phyloP scores from a whole-genome alignment of 2,888 invertebrate genomes.

The Thumatha senex region DNA sequence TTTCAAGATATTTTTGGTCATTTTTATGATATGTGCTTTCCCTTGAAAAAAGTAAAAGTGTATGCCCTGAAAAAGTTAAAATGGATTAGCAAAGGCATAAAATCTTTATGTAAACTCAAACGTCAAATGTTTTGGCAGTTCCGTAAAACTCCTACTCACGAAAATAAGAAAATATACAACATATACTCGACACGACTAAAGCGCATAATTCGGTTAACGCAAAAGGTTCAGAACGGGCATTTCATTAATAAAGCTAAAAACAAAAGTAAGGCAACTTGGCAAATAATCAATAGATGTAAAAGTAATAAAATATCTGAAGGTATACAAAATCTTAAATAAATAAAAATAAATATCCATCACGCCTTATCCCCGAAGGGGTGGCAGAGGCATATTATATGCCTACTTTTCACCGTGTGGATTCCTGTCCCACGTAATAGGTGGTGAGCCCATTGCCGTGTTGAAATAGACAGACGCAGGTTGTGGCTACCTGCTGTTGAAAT shows the following conservation, averaged over 20 bases:
- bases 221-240: slow-evolving; percentile 5
- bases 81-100: slow-evolving; percentile 5
- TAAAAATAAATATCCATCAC: too few species aligned
- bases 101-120: slow-evolving; percentile 4
- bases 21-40: slow-evolving; percentile 4
- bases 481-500: too few species aligned
- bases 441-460: too few species aligned
- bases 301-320: background rate
- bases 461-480: too few species aligned
- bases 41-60: slow-evolving; percentile 1
- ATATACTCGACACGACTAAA: slow-evolving; percentile 1
- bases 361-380: too few species aligned
- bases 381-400: too few species aligned
- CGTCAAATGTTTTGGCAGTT: slow-evolving; percentile 3
- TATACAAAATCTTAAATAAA: background rate
- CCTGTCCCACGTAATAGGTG: too few species aligned
- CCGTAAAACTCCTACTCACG: background rate
- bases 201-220: background rate
- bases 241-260: slow-evolving; percentile 8
- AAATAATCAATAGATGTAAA: slow-evolving; percentile 7
- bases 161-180: background rate
- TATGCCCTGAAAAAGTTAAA: background rate
- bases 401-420: too few species aligned
- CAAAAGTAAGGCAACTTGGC: slow-evolving; percentile 11
- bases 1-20: slow-evolving; percentile 3